These are phyloP conservation scores for Didymodactylos carnosus DNA, from an alignment of 2,888 invertebrate species.

Conservation along the genomic window DNA sequence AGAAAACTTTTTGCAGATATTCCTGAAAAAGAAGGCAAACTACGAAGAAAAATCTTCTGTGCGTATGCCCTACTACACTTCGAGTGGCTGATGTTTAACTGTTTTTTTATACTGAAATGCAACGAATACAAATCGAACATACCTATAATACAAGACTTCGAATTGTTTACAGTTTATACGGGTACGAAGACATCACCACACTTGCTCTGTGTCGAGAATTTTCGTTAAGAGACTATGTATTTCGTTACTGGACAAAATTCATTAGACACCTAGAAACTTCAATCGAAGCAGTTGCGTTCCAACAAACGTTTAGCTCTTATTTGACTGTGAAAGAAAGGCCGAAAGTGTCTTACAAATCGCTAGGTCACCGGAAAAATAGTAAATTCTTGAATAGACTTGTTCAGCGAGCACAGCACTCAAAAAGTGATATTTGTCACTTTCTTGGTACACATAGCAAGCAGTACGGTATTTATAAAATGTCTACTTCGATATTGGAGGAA, in stretches of 20 bases:
- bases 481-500: no score
- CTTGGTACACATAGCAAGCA: no score
- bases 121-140: neutral
- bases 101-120: neutral
- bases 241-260: neutral
- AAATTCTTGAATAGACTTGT: neutral
- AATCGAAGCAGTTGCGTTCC: neutral
- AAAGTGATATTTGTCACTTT: no score
- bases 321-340: accelerated
- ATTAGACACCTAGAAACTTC: neutral
- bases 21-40: no score
- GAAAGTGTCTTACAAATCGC: neutral
- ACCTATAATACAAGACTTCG: neutral
- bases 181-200: neutral
- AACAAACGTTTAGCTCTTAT: neutral
- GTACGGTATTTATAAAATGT: no score
- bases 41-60: neutral
- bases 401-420: neutral
- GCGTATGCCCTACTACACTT: neutral
- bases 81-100: neutral
- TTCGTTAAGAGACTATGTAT: neutral
- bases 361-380: neutral
- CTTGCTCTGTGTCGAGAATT: neutral
- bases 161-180: neutral
- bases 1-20: no score